Conservation (phyloP, 2,888 invertebrate genomes). For the Terebella lapidaria region DNA sequence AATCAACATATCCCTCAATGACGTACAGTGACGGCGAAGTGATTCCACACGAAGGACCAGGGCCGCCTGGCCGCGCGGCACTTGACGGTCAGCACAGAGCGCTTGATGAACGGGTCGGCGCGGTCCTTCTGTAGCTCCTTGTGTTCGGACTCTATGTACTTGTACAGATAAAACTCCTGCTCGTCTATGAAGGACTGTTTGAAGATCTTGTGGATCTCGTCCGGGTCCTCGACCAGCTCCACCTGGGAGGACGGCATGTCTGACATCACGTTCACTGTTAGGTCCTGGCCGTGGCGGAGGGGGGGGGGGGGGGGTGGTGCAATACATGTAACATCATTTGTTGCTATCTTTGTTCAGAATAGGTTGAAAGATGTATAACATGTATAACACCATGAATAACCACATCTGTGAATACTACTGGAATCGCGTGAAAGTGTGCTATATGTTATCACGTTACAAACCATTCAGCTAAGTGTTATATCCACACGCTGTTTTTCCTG, state of each 20-base stretch:
- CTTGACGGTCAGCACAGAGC: slow-evolving; percentile 47
- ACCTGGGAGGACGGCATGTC: slow-evolving; percentile 41
- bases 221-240: slow-evolving; percentile 40
- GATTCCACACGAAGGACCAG: slow-evolving; percentile 52
- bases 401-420: too few relatives aligned
- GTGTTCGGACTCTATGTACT: slow-evolving; percentile 43
- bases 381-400: not conserved
- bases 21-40: slow-evolving; percentile 48
- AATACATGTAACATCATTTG: not conserved
- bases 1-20: too few relatives aligned
- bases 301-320: too few relatives aligned
- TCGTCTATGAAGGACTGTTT: slow-evolving; percentile 48
- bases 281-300: slow-evolving; percentile 37
- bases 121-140: slow-evolving; percentile 44
- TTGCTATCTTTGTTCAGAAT: too few relatives aligned
- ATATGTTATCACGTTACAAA: too few relatives aligned
- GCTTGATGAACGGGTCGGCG: slow-evolving; percentile 43
- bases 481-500: too few relatives aligned
- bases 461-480: too few relatives aligned
- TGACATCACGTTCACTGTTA: slow-evolving; percentile 45
- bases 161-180: slow-evolving; percentile 48
- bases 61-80: slow-evolving; percentile 49
- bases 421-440: too few relatives aligned
- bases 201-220: slow-evolving; percentile 44
- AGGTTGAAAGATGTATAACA: too few relatives aligned